Base-by-base conservation (phyloP, 2,797 vertebrate genomes). In the Lithobates sylvaticus region DNA sequence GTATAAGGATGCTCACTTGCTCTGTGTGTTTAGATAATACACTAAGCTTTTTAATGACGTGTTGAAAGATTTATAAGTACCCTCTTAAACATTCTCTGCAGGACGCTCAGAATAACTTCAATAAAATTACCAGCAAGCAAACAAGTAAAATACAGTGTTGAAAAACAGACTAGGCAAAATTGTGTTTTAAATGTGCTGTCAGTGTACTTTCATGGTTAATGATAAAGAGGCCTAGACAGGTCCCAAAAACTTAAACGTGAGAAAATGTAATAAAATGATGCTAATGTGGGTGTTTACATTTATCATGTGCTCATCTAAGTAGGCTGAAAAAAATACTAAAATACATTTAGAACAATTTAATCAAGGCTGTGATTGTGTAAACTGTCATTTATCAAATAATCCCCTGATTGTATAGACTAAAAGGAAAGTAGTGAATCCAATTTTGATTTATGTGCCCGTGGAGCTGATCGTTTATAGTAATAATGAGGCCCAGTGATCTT, bases 401-500 rank as follows among this genome's bases (percentile, higher is more conserved):
- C 54, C 54, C 4, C 16, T 23, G 21, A 23, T 23, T 61, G 23
- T 23, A 61, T 58, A 18, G 6, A 6, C 54, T 23, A 1, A 23
- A 2, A 23, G 21, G 71, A 3, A 73, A 47, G 15, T 26, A 26
- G 10, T 29, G 58, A 61, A n/a, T 61, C 58, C 58, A 21, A 27
- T 27, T 47, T 27, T 44, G 23, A 74, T 47, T 74, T 74, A 82
- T 67, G 12, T 87, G 65, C 73, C 58, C 86, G 87, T 73, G 65
- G 85, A 84, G 86, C 81, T 47, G 16, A 34, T 87, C 90, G 91
- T 93, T 92, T 91, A 88, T 21, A 16, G 88, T 89, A 91, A 93
- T 94, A 93, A 94, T 90, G 92, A 92, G 91, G 93, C 91, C 93
- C 94, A 94, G 94, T 94, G 91, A 93, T 91, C 89, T 91, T 90